Evolutionary conservation across 2,888 invertebrate species (phyloP), one percentile per base, ranked within the genome.

Genomic region (Drosophila vallismaia): DNA sequence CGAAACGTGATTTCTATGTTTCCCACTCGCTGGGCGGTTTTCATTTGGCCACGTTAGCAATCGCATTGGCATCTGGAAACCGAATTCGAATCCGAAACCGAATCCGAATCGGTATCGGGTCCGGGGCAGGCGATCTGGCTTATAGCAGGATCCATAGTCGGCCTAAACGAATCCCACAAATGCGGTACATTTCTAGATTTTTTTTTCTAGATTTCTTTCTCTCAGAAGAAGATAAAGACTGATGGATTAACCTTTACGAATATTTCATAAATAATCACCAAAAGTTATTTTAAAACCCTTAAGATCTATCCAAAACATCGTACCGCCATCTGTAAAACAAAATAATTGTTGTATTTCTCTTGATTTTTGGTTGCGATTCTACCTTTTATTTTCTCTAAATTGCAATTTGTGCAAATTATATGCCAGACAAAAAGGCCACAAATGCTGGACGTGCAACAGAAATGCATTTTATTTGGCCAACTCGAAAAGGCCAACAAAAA

Each of bases 1-100:
- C 51, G 75, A 88, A 89, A 89, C 88, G 88, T 89, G 88, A 89
- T 89, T 88, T 89, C 88, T 86, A 85, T 82, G 79, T 77, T 83
- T 85, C 79, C 82, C 82, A 84, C 64, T 84, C 55, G 54, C 58
- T 50, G 63, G 74, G 56, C 67, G 46, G 44, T 19, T 48, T 28
- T 28, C 56, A 56, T 50, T 56, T 55, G 54, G 56, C 56, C 56
- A 56, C 36, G 49, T 63, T 63, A 59, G 63, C 74, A 50, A 19
- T 40, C 36, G 36, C 12, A 31, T 50, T 28, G 46, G 26, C 19
- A 19, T 19, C 19, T 19, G n/a, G n/a, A n/a, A n/a, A n/a, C n/a
- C n/a, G 19, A 19, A 19, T 19, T 2, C 19, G 19, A 19, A 19
- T 19, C 1, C 19, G 19, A 19, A 19, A 1, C 19, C 19, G 19